These are phyloP conservation scores for Salvelinus namaycush DNA, from an alignment of 2,113 vertebrate genomes.

Conservation along the genomic window DNA sequence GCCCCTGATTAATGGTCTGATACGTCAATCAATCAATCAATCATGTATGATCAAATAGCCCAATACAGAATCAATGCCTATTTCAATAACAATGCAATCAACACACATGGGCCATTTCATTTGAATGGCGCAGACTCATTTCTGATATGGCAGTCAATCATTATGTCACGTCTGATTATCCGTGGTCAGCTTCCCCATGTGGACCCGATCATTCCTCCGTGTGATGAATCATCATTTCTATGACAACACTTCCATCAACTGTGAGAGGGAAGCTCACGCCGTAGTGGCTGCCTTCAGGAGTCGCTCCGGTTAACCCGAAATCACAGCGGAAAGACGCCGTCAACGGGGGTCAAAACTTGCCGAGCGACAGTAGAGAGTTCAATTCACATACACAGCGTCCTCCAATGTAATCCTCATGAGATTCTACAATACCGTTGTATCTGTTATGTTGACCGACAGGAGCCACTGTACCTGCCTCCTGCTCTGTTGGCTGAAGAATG, in stretches of 20 bases:
- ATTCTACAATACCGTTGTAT: too few species aligned
- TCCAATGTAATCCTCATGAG: too few species aligned
- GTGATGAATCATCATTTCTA: conserved; percentile 71
- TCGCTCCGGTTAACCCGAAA: conserved; percentile 60
- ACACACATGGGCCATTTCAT: not conserved
- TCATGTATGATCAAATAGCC: not conserved
- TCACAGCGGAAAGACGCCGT: too few species aligned
- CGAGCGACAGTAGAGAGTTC: too few species aligned
- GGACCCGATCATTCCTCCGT: conserved; percentile 56
- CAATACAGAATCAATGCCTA: not conserved
- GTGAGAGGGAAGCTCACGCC: conserved; percentile 30
- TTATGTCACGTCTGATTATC: conserved; percentile 3
- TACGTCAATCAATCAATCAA: too few species aligned
- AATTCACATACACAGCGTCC: too few species aligned
- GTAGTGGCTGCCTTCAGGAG: conserved; percentile 71
- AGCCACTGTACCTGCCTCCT: conserved; percentile 17
- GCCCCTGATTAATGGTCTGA: too few species aligned
- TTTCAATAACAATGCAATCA: conserved; percentile 3
- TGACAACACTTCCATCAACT: conserved; percentile 68
- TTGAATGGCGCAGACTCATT: not conserved
- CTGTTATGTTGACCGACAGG: conserved; percentile 64
- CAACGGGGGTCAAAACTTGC: too few species aligned
- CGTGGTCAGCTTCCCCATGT: not conserved
- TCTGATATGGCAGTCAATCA: not conserved
- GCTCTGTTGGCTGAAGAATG: too few species aligned